Conservation (phyloP, 2,888 invertebrate species). For the Melanostoma scalare region DNA sequence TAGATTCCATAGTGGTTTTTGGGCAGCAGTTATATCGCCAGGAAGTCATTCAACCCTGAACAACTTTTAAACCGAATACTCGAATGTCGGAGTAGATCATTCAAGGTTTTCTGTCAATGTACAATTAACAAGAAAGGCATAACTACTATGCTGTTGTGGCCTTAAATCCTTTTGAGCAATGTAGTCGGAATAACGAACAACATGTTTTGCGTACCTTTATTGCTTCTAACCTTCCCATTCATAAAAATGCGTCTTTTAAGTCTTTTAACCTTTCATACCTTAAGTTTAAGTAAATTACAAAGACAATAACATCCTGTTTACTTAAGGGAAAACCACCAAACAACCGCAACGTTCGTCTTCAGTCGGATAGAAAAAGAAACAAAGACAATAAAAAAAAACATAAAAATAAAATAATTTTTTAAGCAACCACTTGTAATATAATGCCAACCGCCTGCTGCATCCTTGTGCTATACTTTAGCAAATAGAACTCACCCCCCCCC, state of each 20-base stretch:
- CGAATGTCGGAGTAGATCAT: no score
- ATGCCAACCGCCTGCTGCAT: constrained; percentile 58
- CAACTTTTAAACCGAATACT: no score
- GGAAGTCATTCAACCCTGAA: no score
- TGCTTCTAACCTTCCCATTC: not conserved
- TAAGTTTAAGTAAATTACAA: constrained; percentile 38
- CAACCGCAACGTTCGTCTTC: constrained; percentile 29
- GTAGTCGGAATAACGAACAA: no score
- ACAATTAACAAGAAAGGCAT: no score
- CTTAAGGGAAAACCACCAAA: constrained; percentile 10
- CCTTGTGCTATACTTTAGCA: constrained; percentile 63
- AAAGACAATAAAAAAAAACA: constrained; percentile 28
- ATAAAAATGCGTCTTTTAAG: constrained; percentile 22
- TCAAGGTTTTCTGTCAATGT: no score
- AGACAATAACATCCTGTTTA: constrained; percentile 26
- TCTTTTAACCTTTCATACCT: constrained; percentile 41
- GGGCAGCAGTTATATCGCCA: no score
- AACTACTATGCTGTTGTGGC: no score
- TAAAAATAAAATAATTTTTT: constrained; percentile 47
- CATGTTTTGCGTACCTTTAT: not conserved
- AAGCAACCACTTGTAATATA: constrained; percentile 65
- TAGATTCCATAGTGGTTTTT: no score
- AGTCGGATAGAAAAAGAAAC: constrained; percentile 10
- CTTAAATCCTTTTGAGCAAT: no score
- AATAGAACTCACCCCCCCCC: constrained; percentile 26